Conservation (phyloP, 2,113 vertebrate species). For the Datnioides undecimradiatus region DNA sequence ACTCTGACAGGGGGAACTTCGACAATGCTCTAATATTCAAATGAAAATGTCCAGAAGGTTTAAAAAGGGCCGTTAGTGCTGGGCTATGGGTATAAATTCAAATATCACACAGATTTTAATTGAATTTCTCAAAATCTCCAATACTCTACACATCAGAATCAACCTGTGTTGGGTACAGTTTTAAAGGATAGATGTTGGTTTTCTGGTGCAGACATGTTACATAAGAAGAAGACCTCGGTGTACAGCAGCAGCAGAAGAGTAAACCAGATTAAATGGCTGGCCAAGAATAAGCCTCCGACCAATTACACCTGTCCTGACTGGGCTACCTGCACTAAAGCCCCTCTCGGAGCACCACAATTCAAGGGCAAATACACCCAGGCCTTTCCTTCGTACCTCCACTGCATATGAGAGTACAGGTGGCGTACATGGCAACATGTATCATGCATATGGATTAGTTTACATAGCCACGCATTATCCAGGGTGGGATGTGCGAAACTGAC, state of each 20-base stretch:
- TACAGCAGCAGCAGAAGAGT: conserved; percentile 1
- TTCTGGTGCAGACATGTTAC: neutral
- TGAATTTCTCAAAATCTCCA: neutral
- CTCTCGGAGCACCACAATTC: conserved; percentile 3
- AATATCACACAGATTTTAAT: neutral
- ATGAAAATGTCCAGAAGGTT: neutral
- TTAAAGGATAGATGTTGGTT: neutral
- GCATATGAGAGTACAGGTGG: neutral
- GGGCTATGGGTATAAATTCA: neutral
- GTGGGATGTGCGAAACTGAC: conserved; percentile 3
- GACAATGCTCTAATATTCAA: conserved; percentile 9
- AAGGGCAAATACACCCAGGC: conserved; percentile 24
- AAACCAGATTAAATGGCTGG: conserved; percentile 53
- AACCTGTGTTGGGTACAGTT: accelerated
- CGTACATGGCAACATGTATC: neutral
- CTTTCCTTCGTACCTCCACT: neutral
- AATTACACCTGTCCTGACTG: conserved; percentile 57
- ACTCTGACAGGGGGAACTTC: neutral
- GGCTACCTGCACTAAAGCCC: conserved; percentile 6
- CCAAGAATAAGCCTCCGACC: conserved; percentile 34
- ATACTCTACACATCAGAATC: neutral
- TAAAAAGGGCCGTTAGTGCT: neutral
- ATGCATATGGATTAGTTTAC: neutral
- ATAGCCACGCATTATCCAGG: neutral
- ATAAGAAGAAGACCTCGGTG: neutral